Conservation (phyloP, 1,140 invertebrate genomes). For the Lepidurus apus region DNA sequence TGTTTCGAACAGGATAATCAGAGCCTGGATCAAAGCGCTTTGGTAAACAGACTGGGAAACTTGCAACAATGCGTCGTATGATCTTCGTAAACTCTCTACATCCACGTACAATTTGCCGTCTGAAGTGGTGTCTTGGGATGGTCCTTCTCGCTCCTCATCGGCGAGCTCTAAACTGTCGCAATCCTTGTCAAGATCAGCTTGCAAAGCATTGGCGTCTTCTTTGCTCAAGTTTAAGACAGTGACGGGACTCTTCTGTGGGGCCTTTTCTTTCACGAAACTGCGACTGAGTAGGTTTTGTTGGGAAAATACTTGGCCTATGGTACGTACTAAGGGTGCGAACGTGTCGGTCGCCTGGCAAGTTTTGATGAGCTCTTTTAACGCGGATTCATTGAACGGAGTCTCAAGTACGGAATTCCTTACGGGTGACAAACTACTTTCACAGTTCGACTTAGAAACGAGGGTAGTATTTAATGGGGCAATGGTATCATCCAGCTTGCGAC, state of each 20-base stretch:
- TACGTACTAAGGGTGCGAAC: slow-evolving; percentile 61
- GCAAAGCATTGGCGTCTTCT: slow-evolving; percentile 61
- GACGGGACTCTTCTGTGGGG: slow-evolving; percentile 40
- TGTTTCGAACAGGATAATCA: slow-evolving; percentile 64
- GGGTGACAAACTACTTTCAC: background rate
- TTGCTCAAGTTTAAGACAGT: slow-evolving; percentile 49
- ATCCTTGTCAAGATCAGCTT: slow-evolving; percentile 77
- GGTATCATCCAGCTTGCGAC: slow-evolving; percentile 27
- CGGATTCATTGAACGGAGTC: slow-evolving; percentile 56
- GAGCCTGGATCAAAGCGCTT: slow-evolving; percentile 68
- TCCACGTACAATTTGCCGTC: slow-evolving; percentile 42
- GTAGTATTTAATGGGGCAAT: background rate
- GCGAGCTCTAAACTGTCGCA: slow-evolving; percentile 57
- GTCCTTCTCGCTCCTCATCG: background rate
- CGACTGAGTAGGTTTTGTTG: slow-evolving; percentile 60
- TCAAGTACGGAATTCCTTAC: background rate
- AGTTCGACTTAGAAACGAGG: background rate
- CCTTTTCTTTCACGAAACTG: slow-evolving; percentile 54
- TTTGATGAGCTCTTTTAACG: slow-evolving; percentile 58
- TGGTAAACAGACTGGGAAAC: slow-evolving; percentile 56
- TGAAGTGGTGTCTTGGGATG: background rate
- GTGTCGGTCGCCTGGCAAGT: slow-evolving; percentile 56
- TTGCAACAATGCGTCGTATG: slow-evolving; percentile 55
- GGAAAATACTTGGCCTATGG: slow-evolving; percentile 65
- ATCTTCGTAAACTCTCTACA: slow-evolving; percentile 53